Conservation (phyloP, 2,113 vertebrate species). For the Aphelocoma coerulescens region DNA sequence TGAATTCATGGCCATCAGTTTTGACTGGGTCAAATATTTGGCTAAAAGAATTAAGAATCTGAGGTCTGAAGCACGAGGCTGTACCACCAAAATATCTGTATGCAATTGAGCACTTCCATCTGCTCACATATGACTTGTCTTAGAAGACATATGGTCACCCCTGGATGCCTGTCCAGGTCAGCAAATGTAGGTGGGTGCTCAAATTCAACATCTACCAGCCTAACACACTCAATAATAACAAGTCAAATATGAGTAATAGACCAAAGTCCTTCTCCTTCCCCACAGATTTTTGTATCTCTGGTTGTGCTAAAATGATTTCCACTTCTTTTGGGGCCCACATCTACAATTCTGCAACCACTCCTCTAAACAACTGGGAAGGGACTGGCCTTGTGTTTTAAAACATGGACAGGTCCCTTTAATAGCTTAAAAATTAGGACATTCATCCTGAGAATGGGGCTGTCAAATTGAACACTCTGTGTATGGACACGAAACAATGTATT, state of each 20-base stretch:
- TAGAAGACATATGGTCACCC: not conserved
- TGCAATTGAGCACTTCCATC: not conserved
- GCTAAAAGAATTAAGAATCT: not conserved
- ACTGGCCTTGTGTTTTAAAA: not conserved
- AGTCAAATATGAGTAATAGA: not conserved
- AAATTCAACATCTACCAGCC: not conserved
- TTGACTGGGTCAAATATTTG: not conserved
- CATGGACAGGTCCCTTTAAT: not conserved
- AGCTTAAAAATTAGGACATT: not conserved
- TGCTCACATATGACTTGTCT: not conserved
- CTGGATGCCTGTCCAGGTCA: not conserved
- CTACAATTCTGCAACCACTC: not conserved
- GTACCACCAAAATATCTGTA: not conserved
- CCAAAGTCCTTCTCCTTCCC: not conserved
- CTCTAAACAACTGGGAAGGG: not conserved
- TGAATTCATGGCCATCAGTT: not conserved
- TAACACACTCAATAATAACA: not conserved
- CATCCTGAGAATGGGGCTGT: not conserved
- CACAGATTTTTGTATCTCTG: not conserved
- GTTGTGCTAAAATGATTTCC: not conserved
- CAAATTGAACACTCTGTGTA: not conserved
- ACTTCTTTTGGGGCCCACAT: not conserved
- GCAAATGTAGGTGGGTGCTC: not conserved
- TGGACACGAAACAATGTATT: too few relatives aligned
- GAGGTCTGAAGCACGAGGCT: not conserved